Evolutionary conservation across 1,140 invertebrate genomes (phyloP).

Genomic region (Magallana angulata): DNA sequence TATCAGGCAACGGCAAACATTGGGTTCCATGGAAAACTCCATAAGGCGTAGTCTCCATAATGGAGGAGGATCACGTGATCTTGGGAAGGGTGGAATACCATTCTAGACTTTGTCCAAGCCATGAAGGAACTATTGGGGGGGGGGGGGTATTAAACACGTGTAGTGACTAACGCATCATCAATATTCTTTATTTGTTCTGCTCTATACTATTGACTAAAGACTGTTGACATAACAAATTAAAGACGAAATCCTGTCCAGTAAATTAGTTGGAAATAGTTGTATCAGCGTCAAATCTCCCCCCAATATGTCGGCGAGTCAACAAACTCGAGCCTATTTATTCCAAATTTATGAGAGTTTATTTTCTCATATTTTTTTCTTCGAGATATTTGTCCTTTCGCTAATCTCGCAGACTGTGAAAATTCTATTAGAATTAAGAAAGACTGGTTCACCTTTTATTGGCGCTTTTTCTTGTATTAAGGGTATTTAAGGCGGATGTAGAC

Average conservation of each 20-base stretch:
- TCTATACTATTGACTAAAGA: conserved; percentile 21
- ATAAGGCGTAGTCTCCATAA: background rate
- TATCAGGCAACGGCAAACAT: background rate
- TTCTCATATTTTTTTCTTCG: conserved; percentile 34
- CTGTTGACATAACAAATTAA: conserved; percentile 38
- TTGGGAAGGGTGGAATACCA: too few species aligned
- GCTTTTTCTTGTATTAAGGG: background rate
- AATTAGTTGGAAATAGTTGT: conserved; percentile 38
- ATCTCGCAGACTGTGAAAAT: background rate
- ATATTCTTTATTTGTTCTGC: conserved; percentile 29
- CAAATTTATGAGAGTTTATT: conserved; percentile 37
- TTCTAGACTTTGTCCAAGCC: too few species aligned
- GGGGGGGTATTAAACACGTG: background rate
- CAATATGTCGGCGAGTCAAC: conserved; percentile 23
- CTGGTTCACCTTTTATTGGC: background rate
- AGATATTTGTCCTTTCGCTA: conserved; percentile 31
- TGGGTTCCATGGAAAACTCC: background rate
- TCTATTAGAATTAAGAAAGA: conserved; percentile 26
- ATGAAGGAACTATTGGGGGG: background rate
- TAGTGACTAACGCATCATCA: conserved; percentile 29
- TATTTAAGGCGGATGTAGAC: background rate
- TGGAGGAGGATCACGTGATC: background rate
- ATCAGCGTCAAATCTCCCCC: conserved; percentile 28
- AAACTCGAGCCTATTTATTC: conserved; percentile 15
- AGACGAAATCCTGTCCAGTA: conserved; percentile 23